Conservation (phyloP, 2,888 invertebrate species). For the Ceriagrion tenellum region DNA sequence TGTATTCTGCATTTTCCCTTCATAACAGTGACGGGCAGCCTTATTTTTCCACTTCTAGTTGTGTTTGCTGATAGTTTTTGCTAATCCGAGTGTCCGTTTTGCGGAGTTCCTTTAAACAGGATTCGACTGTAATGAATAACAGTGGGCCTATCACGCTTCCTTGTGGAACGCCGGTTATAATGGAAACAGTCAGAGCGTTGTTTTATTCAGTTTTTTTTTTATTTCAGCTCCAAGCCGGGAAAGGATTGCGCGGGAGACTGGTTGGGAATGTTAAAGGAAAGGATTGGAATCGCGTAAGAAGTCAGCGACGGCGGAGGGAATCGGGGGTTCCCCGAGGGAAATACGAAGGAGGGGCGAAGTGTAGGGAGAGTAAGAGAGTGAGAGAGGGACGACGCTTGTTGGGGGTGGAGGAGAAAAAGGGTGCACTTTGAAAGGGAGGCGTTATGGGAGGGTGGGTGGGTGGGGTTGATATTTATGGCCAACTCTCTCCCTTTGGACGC, state of each 20-base stretch:
- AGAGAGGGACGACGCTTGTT: no score
- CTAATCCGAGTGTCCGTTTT: no score
- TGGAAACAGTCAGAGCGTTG: not conserved
- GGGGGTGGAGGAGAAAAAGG: not conserved
- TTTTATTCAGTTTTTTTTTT: no score
- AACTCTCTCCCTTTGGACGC: slow-evolving; percentile 55
- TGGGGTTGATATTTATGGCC: slow-evolving; percentile 54
- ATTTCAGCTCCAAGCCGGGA: not conserved
- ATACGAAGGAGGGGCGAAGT: not conserved
- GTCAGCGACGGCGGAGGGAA: not conserved
- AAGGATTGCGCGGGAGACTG: not conserved
- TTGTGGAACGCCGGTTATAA: no score
- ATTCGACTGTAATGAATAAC: no score
- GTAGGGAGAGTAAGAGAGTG: slow-evolving; percentile 11
- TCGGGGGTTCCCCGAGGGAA: not conserved
- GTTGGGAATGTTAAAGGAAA: not conserved
- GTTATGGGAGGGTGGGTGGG: not conserved
- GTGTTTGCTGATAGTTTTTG: no score
- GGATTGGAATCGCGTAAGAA: not conserved
- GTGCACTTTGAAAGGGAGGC: not conserved
- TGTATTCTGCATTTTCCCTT: no score
- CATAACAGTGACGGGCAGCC: no score
- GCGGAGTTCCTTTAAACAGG: no score
- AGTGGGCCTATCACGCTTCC: no score
- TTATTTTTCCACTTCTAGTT: no score